Evolutionary conservation across 2,113 vertebrate genomes (phyloP).

Genomic region (Jacana jacana): DNA sequence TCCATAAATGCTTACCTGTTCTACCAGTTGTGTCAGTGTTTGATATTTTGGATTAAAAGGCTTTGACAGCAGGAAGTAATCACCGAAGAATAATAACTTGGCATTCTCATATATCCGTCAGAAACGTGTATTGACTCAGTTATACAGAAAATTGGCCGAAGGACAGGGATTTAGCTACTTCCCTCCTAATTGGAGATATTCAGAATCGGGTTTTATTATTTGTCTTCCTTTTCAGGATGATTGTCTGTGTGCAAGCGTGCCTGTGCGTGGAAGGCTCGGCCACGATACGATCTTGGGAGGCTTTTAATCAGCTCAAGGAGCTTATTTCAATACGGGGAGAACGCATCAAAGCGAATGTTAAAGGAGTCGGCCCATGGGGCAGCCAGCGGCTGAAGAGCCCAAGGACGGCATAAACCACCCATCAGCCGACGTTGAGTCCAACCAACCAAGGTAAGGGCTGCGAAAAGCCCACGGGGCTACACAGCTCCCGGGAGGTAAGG

Average conservation of each 20-base stretch:
- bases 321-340: constrained; percentile 38
- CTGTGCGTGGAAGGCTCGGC: too few species aligned
- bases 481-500: neutral
- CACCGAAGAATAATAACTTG: neutral
- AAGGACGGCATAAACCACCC: neutral
- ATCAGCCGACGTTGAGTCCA: neutral
- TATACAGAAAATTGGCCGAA: neutral
- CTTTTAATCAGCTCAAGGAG: constrained; percentile 44
- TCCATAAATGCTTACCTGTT: neutral
- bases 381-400: neutral
- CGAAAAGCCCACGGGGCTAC: neutral
- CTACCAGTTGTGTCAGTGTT: neutral
- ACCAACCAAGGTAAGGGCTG: neutral
- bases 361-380: neutral
- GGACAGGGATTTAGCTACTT: neutral
- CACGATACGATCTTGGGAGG: neutral
- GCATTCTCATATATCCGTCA: neutral
- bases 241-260: too few species aligned
- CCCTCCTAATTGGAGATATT: neutral
- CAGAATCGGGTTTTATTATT: neutral
- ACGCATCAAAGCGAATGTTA: constrained; percentile 11
- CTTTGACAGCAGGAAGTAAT: neutral
- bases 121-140: neutral
- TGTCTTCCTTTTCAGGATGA: neutral
- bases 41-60: constrained; percentile 9